phyloP scores from a whole-genome alignment of 2,113 vertebrate genomes.

The Tricholaema leucomelas region DNA sequence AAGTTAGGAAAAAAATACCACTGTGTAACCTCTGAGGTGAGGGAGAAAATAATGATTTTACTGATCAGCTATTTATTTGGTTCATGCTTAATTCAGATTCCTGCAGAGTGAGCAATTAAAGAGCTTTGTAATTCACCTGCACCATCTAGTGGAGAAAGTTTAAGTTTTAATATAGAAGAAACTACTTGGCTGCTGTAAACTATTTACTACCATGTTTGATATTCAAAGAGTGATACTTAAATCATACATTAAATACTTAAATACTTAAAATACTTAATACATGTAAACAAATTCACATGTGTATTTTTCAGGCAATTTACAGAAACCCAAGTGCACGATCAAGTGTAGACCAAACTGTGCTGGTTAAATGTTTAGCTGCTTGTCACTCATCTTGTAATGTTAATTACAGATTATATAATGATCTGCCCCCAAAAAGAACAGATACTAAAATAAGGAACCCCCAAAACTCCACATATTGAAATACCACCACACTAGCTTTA shows the following conservation, averaged over 20 bases:
- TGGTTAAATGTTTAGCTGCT: neutral
- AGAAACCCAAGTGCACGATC: neutral
- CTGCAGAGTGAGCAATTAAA: neutral
- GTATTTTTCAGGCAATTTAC: neutral
- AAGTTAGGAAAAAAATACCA: neutral
- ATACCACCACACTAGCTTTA: neutral
- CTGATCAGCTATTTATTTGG: neutral
- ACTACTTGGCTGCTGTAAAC: neutral
- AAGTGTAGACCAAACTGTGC: neutral
- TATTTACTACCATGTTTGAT: neutral
- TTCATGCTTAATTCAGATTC: neutral
- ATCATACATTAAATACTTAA: no score
- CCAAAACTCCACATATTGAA: neutral
- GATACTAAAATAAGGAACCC: neutral
- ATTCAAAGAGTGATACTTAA: neutral
- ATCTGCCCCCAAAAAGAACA: neutral
- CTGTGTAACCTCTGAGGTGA: rapidly evolving
- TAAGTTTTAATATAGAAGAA: neutral
- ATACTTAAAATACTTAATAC: no score
- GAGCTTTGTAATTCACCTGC: neutral
- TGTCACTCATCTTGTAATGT: neutral
- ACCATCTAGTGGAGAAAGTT: conserved; percentile 47
- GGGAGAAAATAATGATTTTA: neutral
- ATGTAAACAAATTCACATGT: neutral
- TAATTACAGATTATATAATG: neutral